These are phyloP conservation scores for Sinocyclocheilus anophthalmus DNA, from an alignment of 2,113 vertebrate genomes.

Conservation along the genomic window DNA sequence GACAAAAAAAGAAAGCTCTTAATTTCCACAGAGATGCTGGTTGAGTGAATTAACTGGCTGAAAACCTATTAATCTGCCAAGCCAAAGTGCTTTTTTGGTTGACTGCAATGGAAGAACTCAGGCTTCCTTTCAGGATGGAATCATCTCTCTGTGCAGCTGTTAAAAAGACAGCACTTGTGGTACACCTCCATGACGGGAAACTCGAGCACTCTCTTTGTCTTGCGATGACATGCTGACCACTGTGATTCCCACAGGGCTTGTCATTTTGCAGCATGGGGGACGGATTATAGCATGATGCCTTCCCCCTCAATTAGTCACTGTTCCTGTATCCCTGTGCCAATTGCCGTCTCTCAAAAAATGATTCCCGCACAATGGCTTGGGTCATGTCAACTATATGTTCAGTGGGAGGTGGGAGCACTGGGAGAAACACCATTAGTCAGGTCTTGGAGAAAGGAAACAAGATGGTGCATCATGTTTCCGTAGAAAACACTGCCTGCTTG, in stretches of 20 bases:
- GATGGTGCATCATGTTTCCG: slow-evolving; percentile 20
- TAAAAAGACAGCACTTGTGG: slow-evolving; percentile 34
- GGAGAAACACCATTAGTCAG: slow-evolving; percentile 46
- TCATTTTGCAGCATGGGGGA: slow-evolving; percentile 37
- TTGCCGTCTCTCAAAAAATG: slow-evolving; percentile 37
- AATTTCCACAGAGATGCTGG: slow-evolving; percentile 27
- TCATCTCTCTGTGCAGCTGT: slow-evolving; percentile 32
- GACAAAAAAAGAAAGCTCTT: neutral
- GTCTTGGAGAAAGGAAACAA: slow-evolving; percentile 45
- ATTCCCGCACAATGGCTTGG: slow-evolving; percentile 20
- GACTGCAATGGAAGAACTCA: neutral
- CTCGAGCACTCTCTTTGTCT: slow-evolving; percentile 37
- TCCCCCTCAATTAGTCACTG: slow-evolving; percentile 38
- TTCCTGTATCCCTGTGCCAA: slow-evolving; percentile 36
- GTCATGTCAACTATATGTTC: slow-evolving; percentile 29
- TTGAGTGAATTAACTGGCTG: slow-evolving; percentile 44
- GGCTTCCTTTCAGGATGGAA: slow-evolving; percentile 30
- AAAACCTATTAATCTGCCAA: slow-evolving; percentile 37
- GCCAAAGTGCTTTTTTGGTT: slow-evolving; percentile 12
- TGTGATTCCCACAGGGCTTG: slow-evolving; percentile 41
- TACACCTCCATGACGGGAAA: neutral
- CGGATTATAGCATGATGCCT: neutral
- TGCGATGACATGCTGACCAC: slow-evolving; percentile 43
- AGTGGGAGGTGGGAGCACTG: slow-evolving; percentile 28
- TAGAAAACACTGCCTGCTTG: slow-evolving; percentile 41